Evolutionary conservation across 1,140 invertebrate species (phyloP), one percentile per base, ranked within the genome.

Genomic region (Tetraneura akinire): DNA sequence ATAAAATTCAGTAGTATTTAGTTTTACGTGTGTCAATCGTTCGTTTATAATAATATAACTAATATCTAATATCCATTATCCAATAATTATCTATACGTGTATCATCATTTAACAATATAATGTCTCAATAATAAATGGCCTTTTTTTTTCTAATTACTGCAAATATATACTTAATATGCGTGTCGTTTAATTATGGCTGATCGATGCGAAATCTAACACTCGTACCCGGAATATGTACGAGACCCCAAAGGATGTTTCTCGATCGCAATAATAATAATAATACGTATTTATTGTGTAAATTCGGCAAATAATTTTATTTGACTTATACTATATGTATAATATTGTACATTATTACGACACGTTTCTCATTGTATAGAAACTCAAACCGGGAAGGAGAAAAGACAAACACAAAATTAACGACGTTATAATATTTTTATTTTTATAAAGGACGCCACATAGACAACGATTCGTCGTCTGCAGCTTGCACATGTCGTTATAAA

Each of bases 211-310:
- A 64, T 64, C 29, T 8, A 2, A 64, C 18, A 37, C 60, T 32
- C 18, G 18, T 62, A 62, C 60, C 18, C 9, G 60, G 60, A 64
- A 64, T 37, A 37, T n/a, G n/a, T 29, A 29, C 64, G 37, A 14
- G 21, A 10, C n/a, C 32, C 18, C 57, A 14, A 26, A 60, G 57
- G 57, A 60, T 26, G 26, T 29, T 13, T 18, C 23, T 37, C 57
- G 26, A 60, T 60, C 26, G 26, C 26, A 60, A 55, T 55, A 53
- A 53, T 53, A 53, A 53, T 53, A 53, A 57, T 57, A 57, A 57
- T 57, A 14, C 21, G 18, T n/a, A n/a, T n/a, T n/a, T n/a, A 37
- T 37, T 37, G 32, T 42, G 64, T 66, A 45, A 66, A 66, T 66
- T 66, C 37, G 37, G 32, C 64, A 42, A 45, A 66, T 66, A 45